Evolutionary conservation across 2,113 vertebrate genomes (phyloP).

Genomic region (Pungitius pungitius): DNA sequence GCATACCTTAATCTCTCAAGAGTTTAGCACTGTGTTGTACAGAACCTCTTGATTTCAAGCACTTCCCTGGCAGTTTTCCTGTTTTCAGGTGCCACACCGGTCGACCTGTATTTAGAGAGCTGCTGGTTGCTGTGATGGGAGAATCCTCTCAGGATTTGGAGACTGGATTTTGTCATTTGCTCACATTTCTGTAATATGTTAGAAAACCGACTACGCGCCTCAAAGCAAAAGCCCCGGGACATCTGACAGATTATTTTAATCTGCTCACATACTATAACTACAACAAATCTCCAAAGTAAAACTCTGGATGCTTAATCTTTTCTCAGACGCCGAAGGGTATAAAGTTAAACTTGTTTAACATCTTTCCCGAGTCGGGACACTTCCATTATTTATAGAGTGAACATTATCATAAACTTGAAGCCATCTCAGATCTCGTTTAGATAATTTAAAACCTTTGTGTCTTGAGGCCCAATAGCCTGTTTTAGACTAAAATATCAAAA

Average conservation of each 20-base stretch:
- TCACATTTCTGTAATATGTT: conserved; percentile 41
- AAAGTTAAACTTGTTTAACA: conserved; percentile 49
- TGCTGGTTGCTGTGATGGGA: conserved; percentile 44
- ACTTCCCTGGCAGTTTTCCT: conserved; percentile 62
- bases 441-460: conserved; percentile 26
- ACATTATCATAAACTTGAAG: conserved; percentile 46
- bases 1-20: neutral
- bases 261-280: conserved; percentile 44
- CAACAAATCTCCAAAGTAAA: conserved; percentile 52
- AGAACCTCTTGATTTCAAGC: conserved; percentile 55
- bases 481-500: neutral
- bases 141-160: conserved; percentile 37
- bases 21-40: conserved; percentile 10
- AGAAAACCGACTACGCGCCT: conserved; percentile 44
- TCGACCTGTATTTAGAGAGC: conserved; percentile 61
- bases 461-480: neutral
- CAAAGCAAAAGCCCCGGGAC: conserved; percentile 42
- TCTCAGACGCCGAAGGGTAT: conserved; percentile 42
- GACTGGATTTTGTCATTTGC: conserved; percentile 39
- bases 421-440: conserved; percentile 20
- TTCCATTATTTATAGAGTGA: conserved; percentile 48
- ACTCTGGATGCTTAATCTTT: conserved; percentile 44
- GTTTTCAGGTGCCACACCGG: conserved; percentile 62
- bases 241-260: conserved; percentile 68
- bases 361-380: conserved; percentile 37